Evolutionary conservation across 2,888 invertebrate species (phyloP), one percentile per base, ranked within the genome.

Genomic region (Drosophila lacicola): DNA sequence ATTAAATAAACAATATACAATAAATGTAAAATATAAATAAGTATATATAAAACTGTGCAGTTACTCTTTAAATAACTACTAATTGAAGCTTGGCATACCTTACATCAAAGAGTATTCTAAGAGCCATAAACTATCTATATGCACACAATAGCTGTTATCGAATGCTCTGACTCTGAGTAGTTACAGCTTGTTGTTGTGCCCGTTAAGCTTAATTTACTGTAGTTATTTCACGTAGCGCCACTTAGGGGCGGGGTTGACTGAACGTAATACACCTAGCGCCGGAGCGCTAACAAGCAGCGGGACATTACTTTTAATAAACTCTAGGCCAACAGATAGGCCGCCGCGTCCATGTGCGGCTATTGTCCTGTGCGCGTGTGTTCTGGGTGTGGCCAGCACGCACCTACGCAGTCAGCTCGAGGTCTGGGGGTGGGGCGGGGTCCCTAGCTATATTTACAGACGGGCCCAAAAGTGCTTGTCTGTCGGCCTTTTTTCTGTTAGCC

Each of bases 231-330:
- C 17, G 13, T 13, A 8, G 14, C 21, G 11, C 9, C 14, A 13
- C 29, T 29, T 8, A 2, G 29, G 29, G 9, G 11, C 4, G 19
- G 14, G 41, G 63, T 53, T 17, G 21, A 34, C 50, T n/a, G 54
- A 45, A 42, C 44, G 10, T n/a, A 41, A 46, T 37, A 64, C 67
- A 47, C 65, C 69, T 58, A 67, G 29, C 29, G 29, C 29, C 21
- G 11, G 10, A 14, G 54, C 77, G 54, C 77, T 57, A 80, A 80
- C 82, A 70, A 69, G 72, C 55, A 17, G 53, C 65, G 74, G 68
- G 78, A 74, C 88, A 82, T 82, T 85, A 82, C 77, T 82, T 82
- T 76, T 82, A 85, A 82, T 82, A 85, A 85, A 88, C 74, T 66
- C 63, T 42, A 61, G 58, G 75, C 25, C 8, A 46, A 61, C 50